Evolutionary conservation across 2,113 vertebrate genomes (phyloP).

Genomic region (Scalopus aquaticus): DNA sequence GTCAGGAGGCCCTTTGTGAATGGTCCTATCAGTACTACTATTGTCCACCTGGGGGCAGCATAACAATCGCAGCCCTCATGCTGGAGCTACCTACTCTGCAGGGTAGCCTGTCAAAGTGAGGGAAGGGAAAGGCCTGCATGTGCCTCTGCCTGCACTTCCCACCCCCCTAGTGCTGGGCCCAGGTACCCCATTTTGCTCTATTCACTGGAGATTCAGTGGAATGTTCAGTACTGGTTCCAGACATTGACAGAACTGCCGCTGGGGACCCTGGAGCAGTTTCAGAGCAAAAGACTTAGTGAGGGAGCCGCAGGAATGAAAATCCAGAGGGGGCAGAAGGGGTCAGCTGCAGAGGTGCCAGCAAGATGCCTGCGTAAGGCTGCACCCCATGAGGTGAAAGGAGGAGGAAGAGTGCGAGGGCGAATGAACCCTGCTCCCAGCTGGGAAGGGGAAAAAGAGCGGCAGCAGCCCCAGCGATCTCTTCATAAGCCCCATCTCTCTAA

Average conservation of each 20-base stretch:
- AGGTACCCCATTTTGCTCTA: slow-evolving; percentile 80
- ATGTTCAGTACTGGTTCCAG: slow-evolving; percentile 71
- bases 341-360: neutral
- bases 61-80: neutral
- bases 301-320: slow-evolving; percentile 51
- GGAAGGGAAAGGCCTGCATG: neutral
- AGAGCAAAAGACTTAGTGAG: slow-evolving; percentile 80
- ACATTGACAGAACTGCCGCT: slow-evolving; percentile 64
- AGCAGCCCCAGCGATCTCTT: neutral
- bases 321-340: neutral
- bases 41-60: slow-evolving; percentile 10
- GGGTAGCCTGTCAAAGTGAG: neutral
- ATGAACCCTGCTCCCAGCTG: neutral
- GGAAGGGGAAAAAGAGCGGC: neutral
- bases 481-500: neutral
- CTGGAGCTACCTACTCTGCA: neutral
- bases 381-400: neutral
- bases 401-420: neutral
- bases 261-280: slow-evolving; percentile 27
- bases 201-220: slow-evolving; percentile 72
- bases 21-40: neutral
- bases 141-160: neutral
- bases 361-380: neutral
- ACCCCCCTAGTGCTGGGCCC: neutral
- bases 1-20: neutral